These are phyloP conservation scores for Epinotia demarniana DNA, from an alignment of 2,888 invertebrate species.

Conservation along the genomic window DNA sequence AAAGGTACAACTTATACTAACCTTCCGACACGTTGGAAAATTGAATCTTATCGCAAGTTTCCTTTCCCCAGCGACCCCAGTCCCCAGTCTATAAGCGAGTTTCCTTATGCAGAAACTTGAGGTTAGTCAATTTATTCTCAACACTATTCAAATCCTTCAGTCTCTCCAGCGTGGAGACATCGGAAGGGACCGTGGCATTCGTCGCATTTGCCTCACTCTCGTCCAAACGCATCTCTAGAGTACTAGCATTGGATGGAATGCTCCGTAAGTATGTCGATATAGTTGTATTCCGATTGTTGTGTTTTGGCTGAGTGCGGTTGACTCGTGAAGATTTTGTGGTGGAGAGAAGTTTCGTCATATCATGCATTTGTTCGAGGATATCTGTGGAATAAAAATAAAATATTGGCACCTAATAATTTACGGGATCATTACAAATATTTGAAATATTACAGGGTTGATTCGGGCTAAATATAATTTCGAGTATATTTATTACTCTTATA, in stretches of 20 bases:
- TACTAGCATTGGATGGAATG: conserved; percentile 60
- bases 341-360: conserved; percentile 64
- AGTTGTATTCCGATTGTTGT: conserved; percentile 54
- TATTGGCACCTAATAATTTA: no score
- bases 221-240: conserved; percentile 54
- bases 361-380: conserved; percentile 73
- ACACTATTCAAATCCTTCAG: conserved; percentile 76
- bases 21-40: neutral
- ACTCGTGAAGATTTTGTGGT: conserved; percentile 49
- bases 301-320: conserved; percentile 45
- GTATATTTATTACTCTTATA: no score
- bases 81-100: conserved; percentile 65
- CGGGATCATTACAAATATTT: no score
- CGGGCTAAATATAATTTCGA: no score
- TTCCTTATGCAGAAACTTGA: conserved; percentile 68
- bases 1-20: neutral
- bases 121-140: conserved; percentile 70
- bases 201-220: conserved; percentile 51
- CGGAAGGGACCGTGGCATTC: conserved; percentile 64
- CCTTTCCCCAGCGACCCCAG: neutral
- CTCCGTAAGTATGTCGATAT: conserved; percentile 63
- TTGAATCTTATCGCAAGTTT: neutral
- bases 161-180: conserved; percentile 74
- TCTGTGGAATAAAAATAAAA: conserved; percentile 60
- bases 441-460: no score